Evolutionary conservation across 2,797 vertebrate genomes (phyloP).

Genomic region (Poeciliopsis paucimaculata): DNA sequence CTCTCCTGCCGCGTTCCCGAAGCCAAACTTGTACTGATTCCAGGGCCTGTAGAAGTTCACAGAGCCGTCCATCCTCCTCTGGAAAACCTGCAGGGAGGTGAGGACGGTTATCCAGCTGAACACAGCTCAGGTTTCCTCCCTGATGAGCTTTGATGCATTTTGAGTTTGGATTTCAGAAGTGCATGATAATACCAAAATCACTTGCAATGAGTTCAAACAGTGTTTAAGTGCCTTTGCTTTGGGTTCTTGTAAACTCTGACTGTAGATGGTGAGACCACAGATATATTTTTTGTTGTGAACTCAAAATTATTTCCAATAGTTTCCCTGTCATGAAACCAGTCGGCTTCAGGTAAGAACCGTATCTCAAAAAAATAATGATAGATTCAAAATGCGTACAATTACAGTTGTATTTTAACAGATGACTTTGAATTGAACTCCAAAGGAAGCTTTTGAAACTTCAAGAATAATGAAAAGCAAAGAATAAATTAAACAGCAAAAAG

Average conservation of each 20-base stretch:
- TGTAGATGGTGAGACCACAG: background rate
- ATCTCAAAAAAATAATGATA: background rate
- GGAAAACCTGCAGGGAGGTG: background rate
- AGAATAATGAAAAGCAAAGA: background rate
- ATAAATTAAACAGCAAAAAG: background rate
- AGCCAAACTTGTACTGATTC: conserved; percentile 59
- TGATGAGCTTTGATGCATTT: background rate
- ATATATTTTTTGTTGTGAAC: background rate
- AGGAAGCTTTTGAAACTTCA: background rate
- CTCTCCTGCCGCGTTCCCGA: conserved; percentile 61
- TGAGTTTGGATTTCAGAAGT: background rate
- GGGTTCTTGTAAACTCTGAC: background rate
- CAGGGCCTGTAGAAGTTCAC: conserved; percentile 59
- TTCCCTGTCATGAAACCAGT: background rate
- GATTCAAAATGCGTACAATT: background rate
- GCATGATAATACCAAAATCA: background rate
- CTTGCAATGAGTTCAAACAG: background rate
- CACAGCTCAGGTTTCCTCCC: background rate
- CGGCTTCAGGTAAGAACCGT: background rate
- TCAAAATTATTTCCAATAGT: background rate
- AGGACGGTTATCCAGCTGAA: background rate
- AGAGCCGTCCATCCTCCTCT: conserved; percentile 8
- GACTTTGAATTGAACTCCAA: background rate
- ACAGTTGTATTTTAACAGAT: background rate
- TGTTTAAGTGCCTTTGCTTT: background rate